Evolutionary conservation across 2,797 vertebrate species (phyloP).

Genomic region (Prunella strophiata): DNA sequence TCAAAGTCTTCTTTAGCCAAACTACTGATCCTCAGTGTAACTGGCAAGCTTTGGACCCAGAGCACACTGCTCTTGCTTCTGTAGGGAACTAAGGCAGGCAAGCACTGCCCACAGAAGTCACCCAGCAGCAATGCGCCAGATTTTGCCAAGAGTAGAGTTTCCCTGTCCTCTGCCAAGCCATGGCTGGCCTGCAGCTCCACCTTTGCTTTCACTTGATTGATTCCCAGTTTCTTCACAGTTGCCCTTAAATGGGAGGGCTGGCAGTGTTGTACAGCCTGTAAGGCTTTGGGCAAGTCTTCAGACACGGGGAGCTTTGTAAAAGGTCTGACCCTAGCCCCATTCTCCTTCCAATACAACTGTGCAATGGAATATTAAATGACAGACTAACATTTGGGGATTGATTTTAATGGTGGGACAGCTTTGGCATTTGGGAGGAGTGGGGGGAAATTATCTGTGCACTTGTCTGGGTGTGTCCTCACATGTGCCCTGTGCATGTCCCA

Average conservation of each 20-base stretch:
- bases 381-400: not conserved
- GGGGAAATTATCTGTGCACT: not conserved
- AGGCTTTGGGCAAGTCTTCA: not conserved
- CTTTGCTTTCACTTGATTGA: not conserved
- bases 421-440: not conserved
- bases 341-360: not conserved
- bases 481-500: not conserved
- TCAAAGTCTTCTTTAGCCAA: not conserved
- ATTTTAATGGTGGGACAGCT: not conserved
- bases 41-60: not conserved
- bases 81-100: not conserved
- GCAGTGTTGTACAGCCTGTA: fast-evolving
- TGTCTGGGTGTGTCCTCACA: not conserved
- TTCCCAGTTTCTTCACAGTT: not conserved
- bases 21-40: not conserved
- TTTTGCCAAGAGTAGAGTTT: not conserved
- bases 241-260: not conserved
- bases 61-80: fast-evolving
- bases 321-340: fast-evolving
- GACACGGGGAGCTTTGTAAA: not conserved
- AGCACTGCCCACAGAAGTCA: not conserved
- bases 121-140: not conserved
- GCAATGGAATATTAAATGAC: not conserved
- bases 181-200: not conserved
- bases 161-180: not conserved